These are phyloP conservation scores for Branchinecta lynchi DNA, from an alignment of 1,140 invertebrate genomes.

Conservation along the genomic window DNA sequence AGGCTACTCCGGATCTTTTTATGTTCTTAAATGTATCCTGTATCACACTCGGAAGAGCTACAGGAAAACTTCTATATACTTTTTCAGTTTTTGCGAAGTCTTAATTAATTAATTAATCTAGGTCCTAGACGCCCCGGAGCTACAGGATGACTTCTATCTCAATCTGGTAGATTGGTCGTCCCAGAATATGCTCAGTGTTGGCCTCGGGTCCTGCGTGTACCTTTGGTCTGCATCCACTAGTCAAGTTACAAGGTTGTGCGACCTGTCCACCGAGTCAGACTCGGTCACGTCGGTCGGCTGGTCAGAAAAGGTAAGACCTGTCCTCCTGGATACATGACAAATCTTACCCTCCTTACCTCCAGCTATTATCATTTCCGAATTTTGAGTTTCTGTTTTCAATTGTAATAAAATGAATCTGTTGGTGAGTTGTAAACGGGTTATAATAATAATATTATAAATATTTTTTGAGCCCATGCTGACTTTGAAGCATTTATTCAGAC, in stretches of 20 bases:
- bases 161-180: constrained; percentile 99
- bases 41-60: not conserved
- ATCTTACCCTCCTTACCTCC: too few relatives aligned
- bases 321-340: too few relatives aligned
- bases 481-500: too few relatives aligned
- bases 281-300: constrained; percentile 96
- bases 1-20: not conserved
- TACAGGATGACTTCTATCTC: constrained; percentile 98
- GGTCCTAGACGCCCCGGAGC: constrained; percentile 90
- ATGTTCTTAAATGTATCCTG: constrained; percentile 11
- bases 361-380: too few relatives aligned
- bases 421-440: too few relatives aligned
- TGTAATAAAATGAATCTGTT: too few relatives aligned
- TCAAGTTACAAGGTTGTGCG: constrained; percentile 89
- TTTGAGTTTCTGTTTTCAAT: too few relatives aligned
- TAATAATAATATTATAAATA: too few relatives aligned
- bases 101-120: constrained; percentile 24
- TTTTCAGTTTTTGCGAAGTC: too few relatives aligned
- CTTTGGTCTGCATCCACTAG: constrained; percentile 98
- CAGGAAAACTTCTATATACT: too few relatives aligned
- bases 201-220: constrained; percentile 93
- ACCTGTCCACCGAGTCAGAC: constrained; percentile 79
- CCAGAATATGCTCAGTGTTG: constrained; percentile 97
- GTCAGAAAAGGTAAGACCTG: constrained; percentile 62
- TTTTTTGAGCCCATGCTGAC: too few relatives aligned